Evolutionary conservation across 2,113 vertebrate species (phyloP), one percentile per base, ranked within the genome.

Genomic region (Onychorhynchus coronatus): DNA sequence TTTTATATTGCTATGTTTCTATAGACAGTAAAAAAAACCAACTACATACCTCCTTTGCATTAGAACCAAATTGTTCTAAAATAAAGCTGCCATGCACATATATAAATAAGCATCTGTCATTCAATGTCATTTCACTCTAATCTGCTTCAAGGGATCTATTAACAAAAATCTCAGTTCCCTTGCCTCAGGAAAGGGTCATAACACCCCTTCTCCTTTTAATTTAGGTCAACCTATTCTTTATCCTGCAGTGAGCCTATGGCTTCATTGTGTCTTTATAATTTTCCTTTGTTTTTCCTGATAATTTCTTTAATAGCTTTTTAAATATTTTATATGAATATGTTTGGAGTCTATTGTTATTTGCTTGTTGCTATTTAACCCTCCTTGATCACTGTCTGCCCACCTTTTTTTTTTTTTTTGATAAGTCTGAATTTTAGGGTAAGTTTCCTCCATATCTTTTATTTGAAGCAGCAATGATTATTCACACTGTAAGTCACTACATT

Each of bases 111-210:
- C 35, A 28, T 14, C 2, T 13, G 20, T 33, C 17, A 49, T 72
- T 31, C 49, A 17, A 5, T 41, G 16, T 8, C 4, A 1, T 42
- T 80, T 72, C 50, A 42, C 14, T 65, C 9, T 23, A 27, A 50
- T 15, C 5, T 23, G 35, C 14, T 4, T 37, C 9, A 28, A 66
- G 5, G 25, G 17, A 33, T 27, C 41, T 37, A 56, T 33, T 50
- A 50, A 23, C 8, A 58, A 44, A 33, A 59, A 59, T 3, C 8
- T 88, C 42, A 73, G 11, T 8, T 50, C 22, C 18, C 18, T 12
- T 8, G 3, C 52, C 37, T 50, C 50, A 12, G 8, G 9, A 2
- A 5, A 12, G 6, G 22, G 9, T 12, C 0, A 0, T 12, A 28
- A 10, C 14, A 25, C 2, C 12, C 3, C 4, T 71, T 85, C 25